Conservation (phyloP, 2,888 invertebrate genomes). For the Limenitis camilla region DNA sequence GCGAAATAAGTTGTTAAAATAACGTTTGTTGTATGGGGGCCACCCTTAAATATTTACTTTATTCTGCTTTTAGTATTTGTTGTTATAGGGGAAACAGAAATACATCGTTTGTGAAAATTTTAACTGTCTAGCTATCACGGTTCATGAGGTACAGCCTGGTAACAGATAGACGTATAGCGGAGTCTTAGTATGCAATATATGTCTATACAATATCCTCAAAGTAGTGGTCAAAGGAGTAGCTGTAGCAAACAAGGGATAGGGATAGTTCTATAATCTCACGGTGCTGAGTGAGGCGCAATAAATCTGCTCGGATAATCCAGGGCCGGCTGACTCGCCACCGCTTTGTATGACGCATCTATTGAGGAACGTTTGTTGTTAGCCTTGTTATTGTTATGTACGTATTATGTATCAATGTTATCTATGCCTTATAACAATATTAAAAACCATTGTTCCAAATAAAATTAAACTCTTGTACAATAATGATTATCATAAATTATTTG, state of each 20-base stretch:
- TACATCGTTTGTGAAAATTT: no score
- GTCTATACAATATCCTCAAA: no score
- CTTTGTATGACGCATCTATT: conserved; percentile 25
- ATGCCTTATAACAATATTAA: background rate
- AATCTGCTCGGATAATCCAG: conserved; percentile 34
- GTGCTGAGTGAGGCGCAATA: conserved; percentile 30
- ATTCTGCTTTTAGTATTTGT: no score
- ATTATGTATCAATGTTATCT: background rate
- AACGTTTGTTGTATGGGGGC: no score
- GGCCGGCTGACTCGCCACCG: conserved; percentile 25
- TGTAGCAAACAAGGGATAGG: conserved; percentile 8
- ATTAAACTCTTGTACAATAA: background rate
- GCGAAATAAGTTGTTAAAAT: no score
- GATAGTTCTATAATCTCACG: conserved; percentile 21
- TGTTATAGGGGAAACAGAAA: no score
- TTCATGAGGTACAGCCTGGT: no score
- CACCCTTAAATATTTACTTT: no score
- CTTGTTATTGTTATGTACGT: conserved; percentile 6
- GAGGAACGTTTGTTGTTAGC: conserved; percentile 9
- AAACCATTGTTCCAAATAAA: background rate
- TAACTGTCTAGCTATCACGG: no score
- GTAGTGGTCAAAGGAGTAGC: conserved; percentile 14
- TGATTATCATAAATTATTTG: background rate
- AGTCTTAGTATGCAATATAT: no score
- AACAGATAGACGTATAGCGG: no score